Evolutionary conservation across 2,113 vertebrate genomes (phyloP), one percentile per base, ranked within the genome.

Genomic region (Bubo scandiacus): DNA sequence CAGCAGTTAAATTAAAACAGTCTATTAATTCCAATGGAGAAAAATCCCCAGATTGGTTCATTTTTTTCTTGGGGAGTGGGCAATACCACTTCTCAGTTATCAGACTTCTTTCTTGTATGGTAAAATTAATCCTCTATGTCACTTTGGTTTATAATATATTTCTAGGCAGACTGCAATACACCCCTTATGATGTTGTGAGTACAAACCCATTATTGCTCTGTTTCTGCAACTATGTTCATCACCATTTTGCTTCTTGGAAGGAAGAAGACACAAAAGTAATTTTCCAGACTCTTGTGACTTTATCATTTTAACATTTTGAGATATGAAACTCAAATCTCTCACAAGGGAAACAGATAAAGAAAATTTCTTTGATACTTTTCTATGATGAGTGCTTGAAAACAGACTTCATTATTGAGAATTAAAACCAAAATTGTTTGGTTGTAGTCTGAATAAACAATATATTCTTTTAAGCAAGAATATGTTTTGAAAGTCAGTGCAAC

Each of bases 11-110:
- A 63, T 55, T 43, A 66, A 85, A 88, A 8, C 10, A 38, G 21
- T 55, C 15, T 43, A 11, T 75, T 94, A 63, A 54, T 89, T 65
- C 45, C 27, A 67, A 32, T 17, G 42, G 32, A 32, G 43, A 79
- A 75, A n/a, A 18, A 5, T 1, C 0, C 10, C 29, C 10, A 38
- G 26, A 6, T 57, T 62, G 4, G 6, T 40, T 68, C 0, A 5
- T 78, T 93, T 59, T 78, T 78, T 52, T 74, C 8, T 54, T 40
- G 4, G 7, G 7, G 16, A 3, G 14, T 11, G 11, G 15, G 15
- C 18, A 63, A 61, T 68, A 47, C 13, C 25, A 32, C 12, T 88
- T 57, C 25, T 58, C 54, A n/a, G 17, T 86, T 74, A 57, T 42
- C 26, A 54, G 26, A 40, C 18, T 77, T 84, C 38, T 63, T 65